Evolutionary conservation across 2,797 vertebrate genomes (phyloP).

Genomic region (Gymnoscopelus braueri): DNA sequence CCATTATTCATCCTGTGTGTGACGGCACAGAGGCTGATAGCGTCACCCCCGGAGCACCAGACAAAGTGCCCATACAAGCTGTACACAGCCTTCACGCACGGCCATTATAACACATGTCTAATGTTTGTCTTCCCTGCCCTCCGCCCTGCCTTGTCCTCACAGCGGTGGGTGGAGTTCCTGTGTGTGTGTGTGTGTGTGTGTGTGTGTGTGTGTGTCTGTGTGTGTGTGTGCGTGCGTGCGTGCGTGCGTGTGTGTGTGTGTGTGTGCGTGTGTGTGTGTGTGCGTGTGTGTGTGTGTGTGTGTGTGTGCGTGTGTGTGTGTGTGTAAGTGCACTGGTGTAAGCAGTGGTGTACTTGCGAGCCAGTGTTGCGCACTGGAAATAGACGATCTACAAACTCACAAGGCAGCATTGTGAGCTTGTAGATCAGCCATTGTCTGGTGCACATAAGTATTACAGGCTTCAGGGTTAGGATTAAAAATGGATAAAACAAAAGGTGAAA

Average conservation of each 20-base stretch:
- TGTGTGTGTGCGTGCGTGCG: conserved; percentile 4
- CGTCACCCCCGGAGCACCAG: background rate
- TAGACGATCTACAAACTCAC: too few relatives aligned
- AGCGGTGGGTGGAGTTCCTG: conserved; percentile 23
- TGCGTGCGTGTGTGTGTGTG: background rate
- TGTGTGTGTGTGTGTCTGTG: background rate
- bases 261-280: too few relatives aligned
- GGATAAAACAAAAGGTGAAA: too few relatives aligned
- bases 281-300: too few relatives aligned
- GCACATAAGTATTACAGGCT: too few relatives aligned
- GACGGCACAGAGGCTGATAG: background rate
- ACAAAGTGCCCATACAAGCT: background rate
- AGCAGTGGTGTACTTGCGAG: too few relatives aligned
- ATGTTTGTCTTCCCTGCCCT: conserved; percentile 43
- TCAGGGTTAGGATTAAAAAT: too few relatives aligned
- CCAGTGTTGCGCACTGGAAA: too few relatives aligned
- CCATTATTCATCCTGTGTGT: background rate
- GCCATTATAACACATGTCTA: conserved; percentile 18
- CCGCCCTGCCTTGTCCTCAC: conserved; percentile 26
- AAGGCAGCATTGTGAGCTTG: too few relatives aligned
- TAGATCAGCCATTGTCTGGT: too few relatives aligned
- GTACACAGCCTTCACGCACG: conserved; percentile 25
- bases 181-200: background rate
- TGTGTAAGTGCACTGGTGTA: too few relatives aligned
- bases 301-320: too few relatives aligned